Percentiles rank a stretch among this genome's conserved stretches.
These are phyloP conservation scores for Hymenopus coronatus DNA, from an alignment of 2,888 invertebrate species.

Conservation along the genomic window DNA sequence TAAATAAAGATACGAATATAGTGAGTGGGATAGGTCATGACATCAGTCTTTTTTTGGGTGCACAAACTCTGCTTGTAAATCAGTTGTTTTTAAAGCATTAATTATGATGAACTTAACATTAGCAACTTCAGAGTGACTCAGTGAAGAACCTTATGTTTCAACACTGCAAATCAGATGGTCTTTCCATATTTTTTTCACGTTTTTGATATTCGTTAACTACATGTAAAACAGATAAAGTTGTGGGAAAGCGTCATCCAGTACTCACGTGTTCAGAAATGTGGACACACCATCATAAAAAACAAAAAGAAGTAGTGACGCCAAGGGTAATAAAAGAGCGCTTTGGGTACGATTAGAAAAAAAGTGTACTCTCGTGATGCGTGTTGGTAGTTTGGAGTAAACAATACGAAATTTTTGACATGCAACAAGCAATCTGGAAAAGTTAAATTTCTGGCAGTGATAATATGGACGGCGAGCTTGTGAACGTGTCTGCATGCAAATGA, in stretches of 20 bases:
- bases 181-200: too few species aligned
- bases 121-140: too few species aligned
- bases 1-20: too few species aligned
- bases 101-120: too few species aligned
- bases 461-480: not conserved
- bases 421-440: constrained; percentile 17
- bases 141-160: too few species aligned
- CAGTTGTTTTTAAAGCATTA: too few species aligned
- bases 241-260: not conserved
- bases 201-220: not conserved
- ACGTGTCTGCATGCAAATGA: not conserved
- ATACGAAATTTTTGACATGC: not conserved
- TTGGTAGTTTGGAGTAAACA: not conserved
- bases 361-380: not conserved
- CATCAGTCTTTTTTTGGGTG: too few species aligned
- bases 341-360: not conserved
- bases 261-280: not conserved
- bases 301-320: not conserved
- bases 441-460: not conserved
- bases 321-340: not conserved
- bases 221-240: not conserved
- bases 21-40: too few species aligned
- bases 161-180: too few species aligned
- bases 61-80: too few species aligned
- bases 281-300: not conserved